Base-by-base conservation (phyloP, 2,113 vertebrate species). In the Aphelocoma coerulescens region DNA sequence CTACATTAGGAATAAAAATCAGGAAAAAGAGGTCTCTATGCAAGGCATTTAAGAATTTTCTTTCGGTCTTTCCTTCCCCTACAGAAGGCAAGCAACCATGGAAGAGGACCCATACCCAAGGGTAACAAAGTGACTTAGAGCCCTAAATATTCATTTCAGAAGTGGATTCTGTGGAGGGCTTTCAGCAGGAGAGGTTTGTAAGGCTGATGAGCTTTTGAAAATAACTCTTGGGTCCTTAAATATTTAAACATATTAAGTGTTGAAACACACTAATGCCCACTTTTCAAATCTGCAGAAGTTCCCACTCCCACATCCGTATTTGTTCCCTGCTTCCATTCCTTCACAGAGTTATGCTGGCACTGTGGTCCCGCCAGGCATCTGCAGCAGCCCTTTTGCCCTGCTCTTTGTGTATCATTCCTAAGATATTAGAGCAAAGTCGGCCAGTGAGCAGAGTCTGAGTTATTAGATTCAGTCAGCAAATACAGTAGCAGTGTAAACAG, bases 401-500 rank as follows among this genome's bases (percentile, higher is more conserved):
- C 88, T 95, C 90, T 93, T 94, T 87, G 61, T 54, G 0, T 93
- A 65, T 89, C 91, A 93, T 93, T 94, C 92, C 91, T 76, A 54
- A 90, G 52, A 75, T 94, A 87, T 69, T 86, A 94, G 32, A 93
- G 66, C 66, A 75, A 93, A 95, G 85, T 75, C 46, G 0, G 66
- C 33, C 83, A 72, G 81, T n/a, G 52, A 93, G 73, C 65, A 85
- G 83, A 93, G 69, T 35, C 43, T 77, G 75, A 78, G 52, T 88
- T 94, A 85, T 30, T 78, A 78, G 61, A n/a, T 86, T 84, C 49
- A 61, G 54, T 35, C 9, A 9, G 49, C 91, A 93, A 89, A 87
- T 94, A 93, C 77, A 93, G 91, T 92, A 93, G 66, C 57, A 81
- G 52, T 57, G 52, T 92, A 93, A 96, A 95, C 65, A 92, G 58